Evolutionary conservation across 2,888 invertebrate genomes (phyloP), one percentile per base, ranked within the genome.

Genomic region (Stenichneumon culpator): DNA sequence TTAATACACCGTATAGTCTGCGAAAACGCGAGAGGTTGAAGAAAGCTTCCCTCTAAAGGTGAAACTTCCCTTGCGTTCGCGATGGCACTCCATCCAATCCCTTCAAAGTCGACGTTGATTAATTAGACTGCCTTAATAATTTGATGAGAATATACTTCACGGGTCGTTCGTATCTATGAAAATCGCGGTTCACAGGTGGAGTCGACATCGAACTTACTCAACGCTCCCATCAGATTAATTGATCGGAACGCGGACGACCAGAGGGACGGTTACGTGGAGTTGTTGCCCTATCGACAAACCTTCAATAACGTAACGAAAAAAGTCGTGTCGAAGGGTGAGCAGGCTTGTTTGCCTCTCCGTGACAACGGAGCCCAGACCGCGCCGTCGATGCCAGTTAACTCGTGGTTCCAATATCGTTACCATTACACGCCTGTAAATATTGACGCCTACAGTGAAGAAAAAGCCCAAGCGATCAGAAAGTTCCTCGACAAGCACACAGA

Each of bases 221-320:
- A 89, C 77, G 77, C 95, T 0, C 91, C 94, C 54, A 87, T 93
- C 16, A 93, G 94, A 36, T 96, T 97, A 87, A 90, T 92, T 44
- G 93, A 95, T 25, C 95, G 97, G 84, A 94, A 95, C 79, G 95
- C 95, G 0, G 94, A 95, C 68, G 95, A 96, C 67, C 95, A 95
- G 19, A 94, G 96, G 73, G 97, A 97, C 92, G 97, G 97, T 14
- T 97, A 95, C 88, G 95, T 96, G 81, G 97, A 97, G 90, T 92
- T 97, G 36, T 93, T 95, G 72, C 95, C 96, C 16, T 83, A 88
- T 82, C 9, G 95, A 94, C 54, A 95, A 73, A 95, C 94, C 22
- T 96, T 95, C 84, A 95, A 95, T 52, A 96, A 95, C 90, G 93
- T 97, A 6, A 93, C 93, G 57, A 95, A 95, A 75, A 95, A 94